Base-by-base conservation (phyloP, 2,113 vertebrate genomes). In the Elephantulus edwardii region DNA sequence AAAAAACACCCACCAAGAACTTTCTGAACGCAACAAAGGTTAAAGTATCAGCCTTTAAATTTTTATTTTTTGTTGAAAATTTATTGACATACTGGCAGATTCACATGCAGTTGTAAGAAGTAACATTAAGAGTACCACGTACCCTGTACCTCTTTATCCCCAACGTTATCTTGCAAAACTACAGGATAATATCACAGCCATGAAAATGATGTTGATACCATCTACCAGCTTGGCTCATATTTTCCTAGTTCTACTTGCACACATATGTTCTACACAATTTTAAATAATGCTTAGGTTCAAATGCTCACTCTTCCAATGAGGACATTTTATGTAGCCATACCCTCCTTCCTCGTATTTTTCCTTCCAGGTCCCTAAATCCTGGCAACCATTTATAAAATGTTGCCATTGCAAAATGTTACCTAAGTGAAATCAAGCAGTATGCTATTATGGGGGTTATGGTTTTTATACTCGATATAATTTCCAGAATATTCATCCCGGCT, bases 91-190 rank as follows among this genome's bases (percentile, higher is more conserved):
- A 52, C 83, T 78, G 58, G 70, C 42, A 19, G 17, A 28, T 50
- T 86, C 26, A 28, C 24, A 40, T 48, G 46, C 52, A 85, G 6
- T 48, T 88, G 2, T 48, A 71, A 90, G 48, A 77, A 76, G 38
- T 40, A 89, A 82, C 14, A 72, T 3, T 24, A 26, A 17, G 68
- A 83, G 52, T 66, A 2, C 6, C 72, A 66, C 48, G 30, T 62
- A 20, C 12, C 24, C 6, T 33, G 19, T 68, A 68, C 1, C 20
- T 38, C 2, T 16, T 88, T 91, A 46, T 40, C 20, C 81, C 19
- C 17, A 56, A 30, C 14, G 68, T 48, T 42, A 50, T 90, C 48
- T 90, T 90, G 54, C n/a, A 80, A 95, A 84, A 40, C 30, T 44
- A 2, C 56, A 40, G 74, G 38, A 88, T 3, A 81, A 13, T 88